Conservation (phyloP, 2,113 vertebrate genomes). For the Hemicordylus capensis region DNA sequence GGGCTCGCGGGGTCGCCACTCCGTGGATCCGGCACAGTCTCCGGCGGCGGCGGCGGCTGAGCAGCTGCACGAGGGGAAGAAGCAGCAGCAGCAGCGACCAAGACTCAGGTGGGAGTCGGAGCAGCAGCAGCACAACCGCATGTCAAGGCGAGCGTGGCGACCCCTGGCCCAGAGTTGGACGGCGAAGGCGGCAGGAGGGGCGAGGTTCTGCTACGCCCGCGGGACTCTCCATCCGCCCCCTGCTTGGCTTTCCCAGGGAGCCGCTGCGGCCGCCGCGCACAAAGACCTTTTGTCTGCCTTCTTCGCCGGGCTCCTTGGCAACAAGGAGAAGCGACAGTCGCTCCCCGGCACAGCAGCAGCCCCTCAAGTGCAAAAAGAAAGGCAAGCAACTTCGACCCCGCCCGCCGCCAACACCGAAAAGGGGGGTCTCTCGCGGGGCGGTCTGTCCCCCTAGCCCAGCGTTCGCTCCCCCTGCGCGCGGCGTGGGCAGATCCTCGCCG, state of each 20-base stretch:
- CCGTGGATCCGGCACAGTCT: constrained; percentile 31
- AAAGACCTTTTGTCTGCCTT: constrained; percentile 4
- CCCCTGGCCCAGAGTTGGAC: constrained; percentile 37
- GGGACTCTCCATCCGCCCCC: constrained; percentile 42
- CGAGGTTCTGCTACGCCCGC: constrained; percentile 28
- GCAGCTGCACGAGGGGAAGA: not conserved
- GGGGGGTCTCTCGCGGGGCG: too few species aligned
- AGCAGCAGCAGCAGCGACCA: not conserved
- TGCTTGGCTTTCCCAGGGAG: constrained; percentile 5
- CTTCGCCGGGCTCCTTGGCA: constrained; percentile 21
- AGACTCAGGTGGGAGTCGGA: constrained; percentile 16
- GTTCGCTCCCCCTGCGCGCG: too few species aligned
- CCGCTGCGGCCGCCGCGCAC: not conserved
- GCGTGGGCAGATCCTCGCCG: too few species aligned
- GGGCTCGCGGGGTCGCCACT: not conserved
- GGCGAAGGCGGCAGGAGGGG: not conserved
- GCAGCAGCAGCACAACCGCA: constrained; percentile 51
- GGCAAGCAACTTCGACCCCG: too few species aligned
- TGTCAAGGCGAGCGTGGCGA: constrained; percentile 61
- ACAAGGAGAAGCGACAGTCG: not conserved
- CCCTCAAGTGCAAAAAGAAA: too few species aligned
- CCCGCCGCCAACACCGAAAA: too few species aligned
- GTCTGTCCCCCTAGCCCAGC: too few species aligned
- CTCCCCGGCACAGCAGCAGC: not conserved
- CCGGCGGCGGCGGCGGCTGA: constrained; percentile 16